Evolutionary conservation across 2,888 invertebrate species (phyloP), one percentile per base, ranked within the genome.

Genomic region (Dromius quadrimaculatus): DNA sequence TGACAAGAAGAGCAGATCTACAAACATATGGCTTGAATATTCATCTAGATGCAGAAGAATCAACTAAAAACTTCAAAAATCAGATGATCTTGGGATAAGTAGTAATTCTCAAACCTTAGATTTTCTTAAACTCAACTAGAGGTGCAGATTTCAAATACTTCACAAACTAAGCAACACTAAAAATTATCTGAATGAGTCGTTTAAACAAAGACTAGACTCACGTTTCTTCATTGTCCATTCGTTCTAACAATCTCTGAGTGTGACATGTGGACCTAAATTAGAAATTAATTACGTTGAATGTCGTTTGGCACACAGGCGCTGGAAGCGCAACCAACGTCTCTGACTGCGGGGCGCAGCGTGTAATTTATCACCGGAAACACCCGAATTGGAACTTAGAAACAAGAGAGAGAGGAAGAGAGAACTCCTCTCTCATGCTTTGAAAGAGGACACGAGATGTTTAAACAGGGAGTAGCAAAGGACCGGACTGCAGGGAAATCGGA

Each of bases 231-330:
- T 22, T 22, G 66, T 54, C 19, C 59, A 59, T 59, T 23, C 43
- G 45, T 68, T 45, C 59, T 45, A 70, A 70, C 70, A 70, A 62
- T 61, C 62, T 70, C 62, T 70, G 70, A 70, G 70, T 70, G 62
- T 70, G 70, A 70, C 70, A 70, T 62, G 70, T 70, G 72, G 74
- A 68, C 73, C 73, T 71, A 73, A 74, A 75, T 75, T 73, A 73
- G 74, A 74, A 74, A 75, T 75, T 75, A 75, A 75, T 75, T 75
- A 75, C 74, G 72, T 71, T 66, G 71, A 74, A 75, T 75, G 74
- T 75, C 75, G 74, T 74, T 75, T 75, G 74, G 75, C 75, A 74
- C 73, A 74, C 74, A 74, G 73, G 54, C 73, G 71, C 71, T 28
- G 8, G 28, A 8, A 3, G 28, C 28, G 28, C 28, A 8, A 41